Conservation (phyloP, 2,888 invertebrate genomes). For the Busseola fusca region DNA sequence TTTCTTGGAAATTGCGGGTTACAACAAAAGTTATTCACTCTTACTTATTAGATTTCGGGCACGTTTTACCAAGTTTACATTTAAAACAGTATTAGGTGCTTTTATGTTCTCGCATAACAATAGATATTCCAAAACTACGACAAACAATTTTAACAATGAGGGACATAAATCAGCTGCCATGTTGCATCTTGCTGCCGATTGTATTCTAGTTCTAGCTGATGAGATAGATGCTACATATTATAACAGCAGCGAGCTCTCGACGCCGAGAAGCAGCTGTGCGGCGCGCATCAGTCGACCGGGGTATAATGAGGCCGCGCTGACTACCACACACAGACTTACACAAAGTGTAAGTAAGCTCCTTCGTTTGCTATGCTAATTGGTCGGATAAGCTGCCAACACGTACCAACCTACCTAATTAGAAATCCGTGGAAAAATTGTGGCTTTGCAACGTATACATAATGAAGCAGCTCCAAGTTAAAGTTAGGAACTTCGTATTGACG, state of each 20-base stretch:
- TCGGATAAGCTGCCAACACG: conserved; percentile 75
- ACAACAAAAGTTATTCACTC: conserved; percentile 14
- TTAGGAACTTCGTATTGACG: conserved; percentile 41
- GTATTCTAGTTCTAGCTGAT: conserved; percentile 21
- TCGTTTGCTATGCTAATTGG: conserved; percentile 82
- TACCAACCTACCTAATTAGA: conserved; percentile 72
- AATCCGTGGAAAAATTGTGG: conserved; percentile 65
- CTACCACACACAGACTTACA: conserved; percentile 66
- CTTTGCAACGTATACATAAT: conserved; percentile 61
- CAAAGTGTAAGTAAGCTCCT: conserved; percentile 72
- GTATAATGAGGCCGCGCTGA: conserved; percentile 70
- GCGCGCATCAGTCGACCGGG: conserved; percentile 54
- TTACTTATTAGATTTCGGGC: conserved; percentile 24
- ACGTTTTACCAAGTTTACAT: conserved; percentile 11
- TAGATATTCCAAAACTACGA: conserved; percentile 12
- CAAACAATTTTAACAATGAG: conserved; percentile 38
- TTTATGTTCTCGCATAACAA: conserved; percentile 16
- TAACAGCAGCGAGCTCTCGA: conserved; percentile 39
- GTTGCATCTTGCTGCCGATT: conserved; percentile 21
- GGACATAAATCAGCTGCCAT: conserved; percentile 18
- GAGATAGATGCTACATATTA: conserved; percentile 37
- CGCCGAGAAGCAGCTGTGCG: conserved; percentile 58
- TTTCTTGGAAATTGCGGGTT: conserved; percentile 26
- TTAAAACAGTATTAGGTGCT: background rate
- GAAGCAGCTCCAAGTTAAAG: conserved; percentile 38